A percentile compares a stretch with the other conserved stretches of the same genome.
Conservation (phyloP, 2,888 invertebrate genomes). For the Agrochola litura region DNA sequence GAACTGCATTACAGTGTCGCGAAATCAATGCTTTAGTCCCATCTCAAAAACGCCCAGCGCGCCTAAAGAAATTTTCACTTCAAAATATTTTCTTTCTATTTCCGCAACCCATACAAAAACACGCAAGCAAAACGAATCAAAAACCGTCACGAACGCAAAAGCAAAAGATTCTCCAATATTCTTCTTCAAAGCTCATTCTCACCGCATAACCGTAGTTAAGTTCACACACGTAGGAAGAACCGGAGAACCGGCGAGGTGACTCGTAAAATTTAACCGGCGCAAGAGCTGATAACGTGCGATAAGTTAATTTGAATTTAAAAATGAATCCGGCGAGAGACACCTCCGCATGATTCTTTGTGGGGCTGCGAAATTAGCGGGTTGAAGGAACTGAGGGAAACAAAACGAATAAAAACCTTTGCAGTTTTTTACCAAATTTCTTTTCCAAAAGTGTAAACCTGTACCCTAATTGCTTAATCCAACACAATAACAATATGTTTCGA, state of each 20-base stretch:
- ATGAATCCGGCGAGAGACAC: conserved; percentile 66
- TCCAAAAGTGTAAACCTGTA: no score
- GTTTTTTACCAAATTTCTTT: neutral
- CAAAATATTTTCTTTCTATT: neutral
- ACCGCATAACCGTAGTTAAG: conserved; percentile 48
- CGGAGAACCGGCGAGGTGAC: conserved; percentile 42
- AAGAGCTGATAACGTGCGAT: conserved; percentile 63
- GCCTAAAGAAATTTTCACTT: no score
- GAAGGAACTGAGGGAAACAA: neutral
- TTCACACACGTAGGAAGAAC: conserved; percentile 54
- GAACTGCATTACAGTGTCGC: no score
- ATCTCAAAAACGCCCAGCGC: no score
- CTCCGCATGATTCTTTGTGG: conserved; percentile 51
- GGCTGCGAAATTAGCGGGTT: conserved; percentile 27
- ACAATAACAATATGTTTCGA: no score
- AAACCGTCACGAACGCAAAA: conserved; percentile 11
- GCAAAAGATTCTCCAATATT: conserved; percentile 37
- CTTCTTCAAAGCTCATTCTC: conserved; percentile 35
- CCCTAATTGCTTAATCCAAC: no score
- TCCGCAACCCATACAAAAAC: neutral
- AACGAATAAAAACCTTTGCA: neutral
- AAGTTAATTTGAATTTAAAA: conserved; percentile 75
- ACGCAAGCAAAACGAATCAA: conserved; percentile 9
- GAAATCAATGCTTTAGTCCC: no score
- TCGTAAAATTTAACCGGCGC: conserved; percentile 67